Evolutionary conservation across 2,797 vertebrate genomes (phyloP).

Genomic region (Natrix natrix): DNA sequence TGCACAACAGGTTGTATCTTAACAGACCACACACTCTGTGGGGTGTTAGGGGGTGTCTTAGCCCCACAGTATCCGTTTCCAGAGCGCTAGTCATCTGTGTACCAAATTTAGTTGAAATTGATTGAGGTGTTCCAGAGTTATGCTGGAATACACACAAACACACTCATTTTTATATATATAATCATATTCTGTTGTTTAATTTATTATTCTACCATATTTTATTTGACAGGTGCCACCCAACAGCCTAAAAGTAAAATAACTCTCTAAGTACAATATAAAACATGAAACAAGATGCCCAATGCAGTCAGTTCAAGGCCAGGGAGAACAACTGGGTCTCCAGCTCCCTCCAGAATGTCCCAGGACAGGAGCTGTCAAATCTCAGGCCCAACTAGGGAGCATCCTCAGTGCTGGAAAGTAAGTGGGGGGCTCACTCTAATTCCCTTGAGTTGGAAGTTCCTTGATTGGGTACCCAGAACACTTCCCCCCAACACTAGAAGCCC

Average conservation of each 20-base stretch:
- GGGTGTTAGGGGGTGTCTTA: too few relatives aligned
- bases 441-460: not conserved
- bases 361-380: not conserved
- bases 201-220: not conserved
- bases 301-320: not conserved
- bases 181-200: too few relatives aligned
- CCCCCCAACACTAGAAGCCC: not conserved
- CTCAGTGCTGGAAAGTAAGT: not conserved
- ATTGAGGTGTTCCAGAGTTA: too few relatives aligned
- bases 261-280: not conserved
- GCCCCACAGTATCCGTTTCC: too few relatives aligned
- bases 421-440: not conserved
- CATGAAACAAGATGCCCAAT: not conserved
- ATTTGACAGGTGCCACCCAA: not conserved
- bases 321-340: not conserved
- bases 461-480: not conserved
- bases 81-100: too few relatives aligned
- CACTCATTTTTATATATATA: too few relatives aligned
- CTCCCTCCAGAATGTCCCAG: not conserved
- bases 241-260: not conserved
- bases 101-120: too few relatives aligned
- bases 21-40: too few relatives aligned
- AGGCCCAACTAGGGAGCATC: not conserved
- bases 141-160: too few relatives aligned
- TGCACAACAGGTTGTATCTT: too few relatives aligned